phyloP scores from a whole-genome alignment of 2,797 vertebrate species.

The Etheostoma nigrum region DNA sequence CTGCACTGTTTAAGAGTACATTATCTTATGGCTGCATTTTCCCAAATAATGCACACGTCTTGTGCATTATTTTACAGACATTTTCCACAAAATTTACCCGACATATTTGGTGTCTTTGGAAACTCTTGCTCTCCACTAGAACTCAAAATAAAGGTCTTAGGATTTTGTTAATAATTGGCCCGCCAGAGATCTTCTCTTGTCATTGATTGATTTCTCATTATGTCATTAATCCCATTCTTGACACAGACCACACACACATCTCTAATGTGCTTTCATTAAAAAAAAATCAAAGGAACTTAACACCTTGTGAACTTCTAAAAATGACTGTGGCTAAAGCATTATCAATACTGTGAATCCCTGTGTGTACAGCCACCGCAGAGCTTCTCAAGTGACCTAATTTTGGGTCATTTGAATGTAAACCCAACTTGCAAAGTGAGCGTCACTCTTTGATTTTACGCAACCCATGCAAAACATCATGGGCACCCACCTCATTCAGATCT shows the following conservation, averaged over 20 bases:
- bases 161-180: background rate
- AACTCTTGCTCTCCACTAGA: background rate
- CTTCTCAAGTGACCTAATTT: conserved; percentile 30
- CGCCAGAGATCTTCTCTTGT: too few relatives aligned
- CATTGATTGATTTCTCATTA: background rate
- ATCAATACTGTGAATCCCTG: background rate
- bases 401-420: conserved; percentile 79
- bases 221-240: too few relatives aligned
- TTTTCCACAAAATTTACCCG: background rate
- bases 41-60: background rate
- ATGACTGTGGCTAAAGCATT: background rate
- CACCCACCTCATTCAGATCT: conserved; percentile 43
- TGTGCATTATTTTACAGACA: background rate
- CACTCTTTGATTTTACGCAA: conserved; percentile 64
- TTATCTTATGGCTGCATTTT: background rate
- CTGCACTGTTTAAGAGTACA: background rate
- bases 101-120: background rate
- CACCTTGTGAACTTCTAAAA: background rate
- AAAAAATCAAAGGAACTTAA: background rate
- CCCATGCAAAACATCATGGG: conserved; percentile 77
- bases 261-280: background rate
- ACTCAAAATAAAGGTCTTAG: background rate
- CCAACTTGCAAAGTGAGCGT: conserved; percentile 75
- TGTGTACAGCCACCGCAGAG: background rate
- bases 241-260: background rate